A percentile compares a stretch with the other conserved stretches of the same genome.
phyloP scores from a whole-genome alignment of 2,797 vertebrate species.

The Hypotaenidia okinawae region DNA sequence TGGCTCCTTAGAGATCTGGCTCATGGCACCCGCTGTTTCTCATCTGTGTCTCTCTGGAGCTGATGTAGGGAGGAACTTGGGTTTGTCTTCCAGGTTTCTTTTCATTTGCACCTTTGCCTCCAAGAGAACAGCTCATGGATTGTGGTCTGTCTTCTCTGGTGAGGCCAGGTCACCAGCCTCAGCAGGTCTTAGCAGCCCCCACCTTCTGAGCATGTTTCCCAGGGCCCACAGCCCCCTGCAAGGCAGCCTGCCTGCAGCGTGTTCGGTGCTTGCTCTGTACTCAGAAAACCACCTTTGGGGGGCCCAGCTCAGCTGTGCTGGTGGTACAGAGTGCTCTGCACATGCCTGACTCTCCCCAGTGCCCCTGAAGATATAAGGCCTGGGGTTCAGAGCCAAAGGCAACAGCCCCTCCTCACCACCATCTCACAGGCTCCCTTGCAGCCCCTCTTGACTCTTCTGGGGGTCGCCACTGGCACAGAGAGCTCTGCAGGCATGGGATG shows the following conservation, averaged over 20 bases:
- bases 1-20: background rate
- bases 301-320: background rate
- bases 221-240: background rate
- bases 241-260: background rate
- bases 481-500: accelerated
- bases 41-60: background rate
- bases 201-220: background rate
- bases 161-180: background rate
- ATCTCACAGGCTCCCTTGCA: background rate
- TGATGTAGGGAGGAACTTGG: background rate
- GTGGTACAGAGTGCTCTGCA: background rate
- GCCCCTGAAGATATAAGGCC: background rate
- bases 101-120: background rate
- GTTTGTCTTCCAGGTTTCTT: background rate
- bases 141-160: background rate
- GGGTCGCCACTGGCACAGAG: accelerated
- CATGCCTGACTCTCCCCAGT: background rate
- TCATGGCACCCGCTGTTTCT: background rate
- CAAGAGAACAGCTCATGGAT: background rate
- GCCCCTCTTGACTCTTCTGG: background rate
- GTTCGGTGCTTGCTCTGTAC: accelerated
- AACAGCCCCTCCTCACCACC: accelerated
- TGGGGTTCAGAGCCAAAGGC: background rate
- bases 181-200: background rate
- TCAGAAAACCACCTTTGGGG: background rate